Base-by-base conservation (phyloP, 2,888 invertebrate genomes). In the Myopa testacea region DNA sequence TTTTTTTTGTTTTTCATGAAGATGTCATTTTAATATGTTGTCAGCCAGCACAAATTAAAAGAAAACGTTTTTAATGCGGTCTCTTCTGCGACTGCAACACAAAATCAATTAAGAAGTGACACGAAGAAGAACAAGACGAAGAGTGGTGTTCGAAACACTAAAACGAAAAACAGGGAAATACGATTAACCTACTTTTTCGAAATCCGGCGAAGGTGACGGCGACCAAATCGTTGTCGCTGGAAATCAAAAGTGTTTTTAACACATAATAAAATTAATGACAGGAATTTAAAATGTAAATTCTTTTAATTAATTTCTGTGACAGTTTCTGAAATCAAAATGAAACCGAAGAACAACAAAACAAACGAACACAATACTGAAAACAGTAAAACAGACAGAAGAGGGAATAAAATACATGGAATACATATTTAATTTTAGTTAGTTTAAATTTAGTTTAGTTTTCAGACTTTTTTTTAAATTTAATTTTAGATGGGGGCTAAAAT, bases 261-360 rank as follows among this genome's bases (percentile, higher is more conserved):
- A 40, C 67, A 37, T 38, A 14, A 40, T 67, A 40, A 67, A 67
- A 67, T 67, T 38, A 40, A 40, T 67, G 34, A 40, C 38, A 67
- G 19, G 37, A 14, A 65, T 38, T 65, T 65, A 65, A 40, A 67
- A 67, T 67, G 67, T 67, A 67, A 67, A 67, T 67, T 67, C 19
- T 40, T 38, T 16, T 67, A n/a, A 40, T 67, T 67, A 40, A 67
- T 67, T 55, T 55, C 10, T 55, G 14, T 16, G 55, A 55, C 55
- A 55, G 5, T n/a, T n/a, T 55, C 10, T 55, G 55, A 16, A 10
- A 55, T n/a, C 55, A n/a, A n/a, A 55, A 10, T 50, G 14, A 14
- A 50, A 50, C 10, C 8, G 14, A 50, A 50, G 50, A 50, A 50
- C 8, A 50, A 50, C 50, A 50, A 50, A 14, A 50, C 8, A 50